Conservation (phyloP, 2,888 invertebrate genomes). For the Eilema sororculum region DNA sequence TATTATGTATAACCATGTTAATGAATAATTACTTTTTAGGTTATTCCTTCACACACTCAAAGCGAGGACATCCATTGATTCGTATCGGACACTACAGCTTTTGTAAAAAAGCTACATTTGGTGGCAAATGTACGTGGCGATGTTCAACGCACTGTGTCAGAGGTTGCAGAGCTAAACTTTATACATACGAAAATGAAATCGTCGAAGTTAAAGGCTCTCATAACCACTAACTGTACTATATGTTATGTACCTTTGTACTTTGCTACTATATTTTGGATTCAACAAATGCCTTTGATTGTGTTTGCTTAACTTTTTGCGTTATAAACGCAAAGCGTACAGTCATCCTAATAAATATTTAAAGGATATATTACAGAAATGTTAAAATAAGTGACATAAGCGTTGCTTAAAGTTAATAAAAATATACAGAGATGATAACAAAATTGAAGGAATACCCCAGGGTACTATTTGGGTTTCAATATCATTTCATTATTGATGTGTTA, state of each 20-base stretch:
- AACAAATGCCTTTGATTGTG: neutral
- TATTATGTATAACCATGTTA: neutral
- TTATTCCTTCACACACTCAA: constrained; percentile 14
- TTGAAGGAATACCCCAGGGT: neutral
- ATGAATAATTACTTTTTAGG: constrained; percentile 7
- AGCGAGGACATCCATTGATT: constrained; percentile 15
- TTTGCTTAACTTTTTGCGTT: neutral
- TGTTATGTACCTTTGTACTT: neutral
- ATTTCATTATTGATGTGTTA: neutral
- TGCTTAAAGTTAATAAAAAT: neutral
- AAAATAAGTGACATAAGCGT: neutral
- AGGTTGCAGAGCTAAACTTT: constrained; percentile 20
- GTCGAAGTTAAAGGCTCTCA: constrained; percentile 17
- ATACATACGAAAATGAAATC: constrained; percentile 11
- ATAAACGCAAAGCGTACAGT: neutral
- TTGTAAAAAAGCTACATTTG: constrained; percentile 11
- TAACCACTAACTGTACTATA: constrained; percentile 9
- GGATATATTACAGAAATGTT: neutral
- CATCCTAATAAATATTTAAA: neutral
- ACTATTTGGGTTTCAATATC: neutral
- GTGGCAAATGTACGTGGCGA: constrained; percentile 25
- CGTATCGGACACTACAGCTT: constrained; percentile 19
- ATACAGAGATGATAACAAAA: neutral
- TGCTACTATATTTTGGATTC: neutral
- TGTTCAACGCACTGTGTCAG: constrained; percentile 26